Percentiles rank a stretch among this genome's conserved stretches.
Evolutionary conservation across 2,888 invertebrate genomes (phyloP).

Genomic region (Brenthis hecate): DNA sequence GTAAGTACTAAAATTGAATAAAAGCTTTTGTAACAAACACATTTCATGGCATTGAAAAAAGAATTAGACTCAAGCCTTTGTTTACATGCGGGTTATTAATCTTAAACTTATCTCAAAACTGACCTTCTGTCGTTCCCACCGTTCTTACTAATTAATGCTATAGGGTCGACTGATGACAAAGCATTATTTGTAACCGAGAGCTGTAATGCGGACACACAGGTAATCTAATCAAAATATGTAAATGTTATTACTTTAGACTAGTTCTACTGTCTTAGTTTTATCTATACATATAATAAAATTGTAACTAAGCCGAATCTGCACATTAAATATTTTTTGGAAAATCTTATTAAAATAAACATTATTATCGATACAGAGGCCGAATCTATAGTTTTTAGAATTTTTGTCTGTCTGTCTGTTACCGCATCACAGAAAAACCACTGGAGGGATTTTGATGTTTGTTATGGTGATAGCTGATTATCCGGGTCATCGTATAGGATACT

Average conservation of each 20-base stretch:
- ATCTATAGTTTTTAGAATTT: no score
- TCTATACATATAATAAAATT: no score
- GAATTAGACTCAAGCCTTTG: slow-evolving; percentile 27
- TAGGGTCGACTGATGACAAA: slow-evolving; percentile 32
- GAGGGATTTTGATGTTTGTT: no score
- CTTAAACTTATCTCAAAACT: slow-evolving; percentile 32
- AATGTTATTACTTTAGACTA: slow-evolving; percentile 3
- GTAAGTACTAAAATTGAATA: background rate
- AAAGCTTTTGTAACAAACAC: background rate
- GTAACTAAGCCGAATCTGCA: no score
- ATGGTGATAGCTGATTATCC: no score
- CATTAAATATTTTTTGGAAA: no score
- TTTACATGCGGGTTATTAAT: slow-evolving; percentile 29
- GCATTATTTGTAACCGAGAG: slow-evolving; percentile 27
- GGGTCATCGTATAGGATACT: no score
- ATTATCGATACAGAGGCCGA: no score
- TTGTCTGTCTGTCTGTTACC: no score
- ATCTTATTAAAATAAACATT: no score
- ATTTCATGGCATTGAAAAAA: slow-evolving; percentile 13
- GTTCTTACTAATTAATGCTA: slow-evolving; percentile 35
- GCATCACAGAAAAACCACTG: no score
- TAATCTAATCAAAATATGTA: slow-evolving; percentile 16
- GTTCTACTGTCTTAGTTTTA: background rate
- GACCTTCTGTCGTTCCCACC: slow-evolving; percentile 42
- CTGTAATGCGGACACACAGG: slow-evolving; percentile 17